phyloP scores from a whole-genome alignment of 1,140 invertebrate genomes.

The Maconellicoccus hirsutus region DNA sequence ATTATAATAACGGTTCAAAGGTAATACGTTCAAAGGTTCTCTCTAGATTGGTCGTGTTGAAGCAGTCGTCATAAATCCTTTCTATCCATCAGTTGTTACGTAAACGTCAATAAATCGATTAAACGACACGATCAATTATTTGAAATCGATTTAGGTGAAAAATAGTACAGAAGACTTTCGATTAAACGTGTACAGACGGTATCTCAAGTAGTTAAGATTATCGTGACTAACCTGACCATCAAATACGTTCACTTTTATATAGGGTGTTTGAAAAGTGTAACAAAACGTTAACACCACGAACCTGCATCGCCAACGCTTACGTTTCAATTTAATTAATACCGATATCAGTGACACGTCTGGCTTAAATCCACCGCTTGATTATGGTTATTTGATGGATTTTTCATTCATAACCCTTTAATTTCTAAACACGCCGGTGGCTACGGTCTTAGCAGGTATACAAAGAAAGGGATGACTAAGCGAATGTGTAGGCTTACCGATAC shows the following conservation, averaged over 20 bases:
- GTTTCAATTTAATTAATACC: not conserved
- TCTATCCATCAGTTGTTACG: not conserved
- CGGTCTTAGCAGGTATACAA: not conserved
- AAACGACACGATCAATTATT: not conserved
- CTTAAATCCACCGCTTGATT: not conserved
- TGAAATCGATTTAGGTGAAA: not conserved
- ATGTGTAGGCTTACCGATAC: not conserved
- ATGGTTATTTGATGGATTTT: not conserved
- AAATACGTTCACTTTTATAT: slow-evolving; percentile 6
- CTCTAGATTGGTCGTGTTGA: not conserved
- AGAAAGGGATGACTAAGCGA: not conserved
- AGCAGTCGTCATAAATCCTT: not conserved
- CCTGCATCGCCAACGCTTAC: not conserved
- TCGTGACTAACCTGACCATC: slow-evolving; percentile 7
- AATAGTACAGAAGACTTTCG: not conserved
- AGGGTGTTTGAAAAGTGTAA: slow-evolving; percentile 4
- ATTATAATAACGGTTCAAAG: slow-evolving; percentile 26
- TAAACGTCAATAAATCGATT: not conserved
- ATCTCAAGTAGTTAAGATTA: not conserved
- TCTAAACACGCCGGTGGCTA: not conserved
- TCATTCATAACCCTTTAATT: not conserved
- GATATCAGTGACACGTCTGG: not conserved
- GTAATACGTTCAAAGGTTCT: no score
- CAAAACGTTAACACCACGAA: not conserved
- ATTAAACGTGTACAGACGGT: not conserved